phyloP scores from a whole-genome alignment of 2,113 vertebrate species.

The Tragelaphus imberbis region DNA sequence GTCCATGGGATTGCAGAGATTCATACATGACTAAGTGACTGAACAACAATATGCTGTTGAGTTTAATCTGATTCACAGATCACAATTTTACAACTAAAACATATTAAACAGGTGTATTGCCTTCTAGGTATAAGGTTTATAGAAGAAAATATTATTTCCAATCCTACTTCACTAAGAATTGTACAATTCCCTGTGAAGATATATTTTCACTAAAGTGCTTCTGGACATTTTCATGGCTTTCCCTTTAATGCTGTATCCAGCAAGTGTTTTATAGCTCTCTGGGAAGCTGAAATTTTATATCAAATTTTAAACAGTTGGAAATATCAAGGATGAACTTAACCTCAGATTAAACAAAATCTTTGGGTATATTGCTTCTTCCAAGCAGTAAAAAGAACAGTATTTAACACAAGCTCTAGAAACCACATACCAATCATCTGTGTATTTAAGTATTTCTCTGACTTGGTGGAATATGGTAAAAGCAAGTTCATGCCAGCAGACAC shows the following conservation, averaged over 20 bases:
- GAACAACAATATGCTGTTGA: neutral
- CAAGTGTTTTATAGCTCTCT: slow-evolving; percentile 48
- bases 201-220: slow-evolving; percentile 72
- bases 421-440: rapidly evolving
- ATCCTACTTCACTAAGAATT: slow-evolving; percentile 65
- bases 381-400: neutral
- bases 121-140: slow-evolving; percentile 69
- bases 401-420: neutral
- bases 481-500: neutral
- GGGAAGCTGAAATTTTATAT: slow-evolving; percentile 30
- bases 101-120: slow-evolving; percentile 68
- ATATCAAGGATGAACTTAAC: slow-evolving; percentile 37
- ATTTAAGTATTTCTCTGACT: neutral
- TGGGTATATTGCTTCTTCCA: neutral
- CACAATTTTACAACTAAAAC: slow-evolving; percentile 46
- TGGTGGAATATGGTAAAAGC: neutral
- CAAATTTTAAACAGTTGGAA: slow-evolving; percentile 46
- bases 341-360: slow-evolving; percentile 17
- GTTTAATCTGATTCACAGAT: slow-evolving; percentile 22
- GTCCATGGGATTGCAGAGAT: neutral
- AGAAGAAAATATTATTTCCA: slow-evolving; percentile 71
- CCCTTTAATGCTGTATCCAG: slow-evolving; percentile 50
- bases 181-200: slow-evolving; percentile 62
- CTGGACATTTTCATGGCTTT: slow-evolving; percentile 69
- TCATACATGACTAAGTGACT: neutral